Base-by-base conservation (phyloP, 2,888 invertebrate species). In the Cremastobaeus sp. region DNA sequence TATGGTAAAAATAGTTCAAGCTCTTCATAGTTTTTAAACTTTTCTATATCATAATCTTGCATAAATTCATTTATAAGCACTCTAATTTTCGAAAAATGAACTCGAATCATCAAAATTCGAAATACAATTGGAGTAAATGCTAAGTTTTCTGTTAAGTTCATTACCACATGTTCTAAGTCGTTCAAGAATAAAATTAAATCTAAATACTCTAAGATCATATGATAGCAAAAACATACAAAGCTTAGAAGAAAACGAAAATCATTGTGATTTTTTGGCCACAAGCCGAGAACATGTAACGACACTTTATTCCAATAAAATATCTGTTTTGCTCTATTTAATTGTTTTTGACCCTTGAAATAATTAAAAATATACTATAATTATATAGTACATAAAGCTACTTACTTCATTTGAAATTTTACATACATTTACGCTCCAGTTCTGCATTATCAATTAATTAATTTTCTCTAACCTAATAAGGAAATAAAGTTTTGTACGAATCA, bases 81-180 rank as follows among this genome's bases (percentile, higher is more conserved):
- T 4, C 77, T 80, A 0, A 85, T 60, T 30, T 78, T 57, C 9
- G 48, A 62, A 48, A 81, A 82, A 45, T 84, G 76, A 2, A 79
- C 43, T 2, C 81, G 74, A 0, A 84, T 37, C 81, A 81, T 81
- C 14, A 82, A 37, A 68, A 85, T 80, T 25, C 83, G 77, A 1
- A 81, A 64, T 11, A 84, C 57, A 15, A 84, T 82, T 39, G 81
- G 79, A 0, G 83, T 78, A 37, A 83, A 84, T 1, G 79, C 80
- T 69, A 82, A 77, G 59, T 83, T 83, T 32, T 84, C 81, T 1
- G 82, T 80, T 18, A 85, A 74, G 57, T 83, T 84, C 76, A 82
- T 78, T 0, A 85, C 74, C 2, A 84, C 81, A 37, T 80, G 80
- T 37, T 84, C 83, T 1, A 84, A 70, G 37, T 83, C 59, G 4